Conservation (phyloP, 2,797 vertebrate species). For the Mormyrops boulengeri region DNA sequence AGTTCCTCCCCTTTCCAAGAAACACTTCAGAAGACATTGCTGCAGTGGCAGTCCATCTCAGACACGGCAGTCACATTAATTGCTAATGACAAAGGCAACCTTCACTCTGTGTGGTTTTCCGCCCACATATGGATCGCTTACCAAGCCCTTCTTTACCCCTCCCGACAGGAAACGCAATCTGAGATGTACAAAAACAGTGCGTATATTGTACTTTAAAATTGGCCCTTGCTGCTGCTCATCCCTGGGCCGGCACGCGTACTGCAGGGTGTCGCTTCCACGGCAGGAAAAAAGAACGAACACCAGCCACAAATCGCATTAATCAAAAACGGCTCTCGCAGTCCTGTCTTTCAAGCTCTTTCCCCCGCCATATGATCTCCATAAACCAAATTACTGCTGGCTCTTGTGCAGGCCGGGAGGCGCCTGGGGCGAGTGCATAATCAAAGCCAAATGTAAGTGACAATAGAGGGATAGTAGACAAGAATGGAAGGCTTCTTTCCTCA, state of each 20-base stretch:
- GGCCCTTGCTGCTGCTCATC: slow-evolving; percentile 58
- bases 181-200: slow-evolving; percentile 81
- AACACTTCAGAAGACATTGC: slow-evolving; percentile 12
- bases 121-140: slow-evolving; percentile 70
- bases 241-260: slow-evolving; percentile 59
- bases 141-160: slow-evolving; percentile 57
- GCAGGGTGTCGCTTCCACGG: slow-evolving; percentile 71
- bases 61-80: slow-evolving; percentile 57
- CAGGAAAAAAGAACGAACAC: slow-evolving; percentile 73
- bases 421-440: slow-evolving; percentile 77
- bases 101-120: slow-evolving; percentile 81
- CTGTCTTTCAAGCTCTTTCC: slow-evolving; percentile 75
- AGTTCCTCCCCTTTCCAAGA: not conserved
- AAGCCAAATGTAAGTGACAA: slow-evolving; percentile 92
- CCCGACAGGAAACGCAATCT: slow-evolving; percentile 82
- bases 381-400: slow-evolving; percentile 83
- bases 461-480: slow-evolving; percentile 62
- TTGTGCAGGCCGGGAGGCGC: slow-evolving; percentile 80
- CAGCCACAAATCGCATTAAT: slow-evolving; percentile 75
- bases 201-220: slow-evolving; percentile 74
- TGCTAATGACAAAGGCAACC: slow-evolving; percentile 85
- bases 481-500: slow-evolving; percentile 47
- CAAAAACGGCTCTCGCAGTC: slow-evolving; percentile 71
- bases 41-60: slow-evolving; percentile 36
- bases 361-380: slow-evolving; percentile 81